Conservation (phyloP, 2,797 vertebrate genomes). For the Lerista edwardsae region DNA sequence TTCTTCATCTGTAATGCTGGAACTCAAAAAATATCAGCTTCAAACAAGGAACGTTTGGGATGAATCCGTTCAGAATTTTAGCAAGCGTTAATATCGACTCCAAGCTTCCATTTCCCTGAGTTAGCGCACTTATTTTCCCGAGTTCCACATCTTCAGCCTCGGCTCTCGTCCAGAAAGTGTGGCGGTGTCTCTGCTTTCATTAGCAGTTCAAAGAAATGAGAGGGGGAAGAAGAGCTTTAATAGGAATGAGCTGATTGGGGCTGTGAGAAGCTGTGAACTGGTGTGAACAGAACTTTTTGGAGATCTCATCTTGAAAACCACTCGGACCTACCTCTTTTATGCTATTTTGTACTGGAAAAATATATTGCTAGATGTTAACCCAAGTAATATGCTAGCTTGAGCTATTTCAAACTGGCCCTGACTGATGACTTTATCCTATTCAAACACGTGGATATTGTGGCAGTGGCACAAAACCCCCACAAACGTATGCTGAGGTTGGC, state of each 20-base stretch:
- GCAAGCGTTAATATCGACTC: neutral
- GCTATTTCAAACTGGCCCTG: neutral
- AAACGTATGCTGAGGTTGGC: too few species aligned
- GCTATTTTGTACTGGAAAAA: neutral
- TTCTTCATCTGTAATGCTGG: neutral
- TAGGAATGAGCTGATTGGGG: neutral
- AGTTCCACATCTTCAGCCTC: neutral
- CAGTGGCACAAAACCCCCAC: neutral
- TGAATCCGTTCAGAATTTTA: neutral
- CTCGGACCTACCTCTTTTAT: neutral
- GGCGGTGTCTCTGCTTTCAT: neutral
- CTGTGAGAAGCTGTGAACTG: neutral
- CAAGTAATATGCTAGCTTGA: neutral
- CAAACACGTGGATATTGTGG: neutral
- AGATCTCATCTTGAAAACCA: too few species aligned
- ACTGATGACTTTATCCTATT: neutral
- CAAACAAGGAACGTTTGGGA: neutral
- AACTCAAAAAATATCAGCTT: neutral
- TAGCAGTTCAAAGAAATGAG: neutral
- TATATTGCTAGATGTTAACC: neutral
- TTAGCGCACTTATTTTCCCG: neutral
- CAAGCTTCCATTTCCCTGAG: neutral
- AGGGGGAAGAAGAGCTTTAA: neutral
- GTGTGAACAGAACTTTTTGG: neutral
- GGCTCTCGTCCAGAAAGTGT: neutral